phyloP scores from a whole-genome alignment of 2,797 vertebrate species.

The Columba guinea region DNA sequence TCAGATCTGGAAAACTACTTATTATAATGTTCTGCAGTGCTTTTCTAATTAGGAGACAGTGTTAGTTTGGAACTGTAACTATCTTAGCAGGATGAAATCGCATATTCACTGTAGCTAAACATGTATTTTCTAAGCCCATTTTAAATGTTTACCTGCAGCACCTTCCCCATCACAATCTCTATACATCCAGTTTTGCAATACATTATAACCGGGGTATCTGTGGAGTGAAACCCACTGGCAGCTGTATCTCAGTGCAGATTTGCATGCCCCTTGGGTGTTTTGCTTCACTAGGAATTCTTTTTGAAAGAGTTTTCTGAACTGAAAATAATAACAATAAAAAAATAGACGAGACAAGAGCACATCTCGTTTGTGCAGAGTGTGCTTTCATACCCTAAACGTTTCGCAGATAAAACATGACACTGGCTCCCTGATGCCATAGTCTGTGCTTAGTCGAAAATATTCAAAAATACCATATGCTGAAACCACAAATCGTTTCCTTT shows the following conservation, averaged over 20 bases:
- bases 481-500: neutral
- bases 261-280: neutral
- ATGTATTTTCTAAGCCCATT: neutral
- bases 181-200: neutral
- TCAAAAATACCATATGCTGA: neutral
- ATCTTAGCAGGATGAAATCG: neutral
- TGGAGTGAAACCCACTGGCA: neutral
- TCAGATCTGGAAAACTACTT: neutral
- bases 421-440: neutral
- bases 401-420: neutral
- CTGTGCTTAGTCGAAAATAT: neutral
- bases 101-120: neutral
- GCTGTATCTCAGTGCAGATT: neutral
- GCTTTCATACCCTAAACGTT: neutral
- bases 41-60: slow-evolving; percentile 2
- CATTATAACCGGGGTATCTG: neutral
- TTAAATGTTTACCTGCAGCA: neutral
- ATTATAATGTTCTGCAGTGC: neutral
- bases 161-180: neutral
- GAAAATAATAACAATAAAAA: neutral
- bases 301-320: neutral
- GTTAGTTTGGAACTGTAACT: neutral
- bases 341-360: neutral
- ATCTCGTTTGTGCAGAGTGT: neutral
- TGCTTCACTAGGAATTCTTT: neutral